Conservation (phyloP, 2,797 vertebrate genomes). For the Mormyrus hasselquistii region DNA sequence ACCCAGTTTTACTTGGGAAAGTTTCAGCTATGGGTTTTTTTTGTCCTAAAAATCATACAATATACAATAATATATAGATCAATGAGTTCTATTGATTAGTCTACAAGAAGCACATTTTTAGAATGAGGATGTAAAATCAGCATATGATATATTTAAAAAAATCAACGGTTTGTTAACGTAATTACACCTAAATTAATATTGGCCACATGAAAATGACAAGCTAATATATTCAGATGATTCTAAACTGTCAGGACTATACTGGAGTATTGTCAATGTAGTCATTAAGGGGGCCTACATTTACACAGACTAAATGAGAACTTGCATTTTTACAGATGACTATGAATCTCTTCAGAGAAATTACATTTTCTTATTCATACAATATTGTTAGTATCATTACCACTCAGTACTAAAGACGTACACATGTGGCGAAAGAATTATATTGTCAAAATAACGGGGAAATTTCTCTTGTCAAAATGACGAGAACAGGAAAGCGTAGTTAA, state of each 20-base stretch:
- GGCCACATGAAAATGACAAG: conserved; percentile 64
- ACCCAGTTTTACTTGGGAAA: conserved; percentile 44
- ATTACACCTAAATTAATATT: conserved; percentile 70
- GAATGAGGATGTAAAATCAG: conserved; percentile 63
- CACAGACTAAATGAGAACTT: conserved; percentile 60
- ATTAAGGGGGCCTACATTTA: conserved; percentile 59
- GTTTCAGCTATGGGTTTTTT: conserved; percentile 56
- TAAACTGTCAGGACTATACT: conserved; percentile 59
- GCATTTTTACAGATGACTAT: conserved; percentile 62
- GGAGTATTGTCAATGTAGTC: conserved; percentile 51
- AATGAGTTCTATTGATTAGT: conserved; percentile 67
- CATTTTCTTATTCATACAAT: conserved; percentile 57
- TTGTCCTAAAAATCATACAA: conserved; percentile 61
- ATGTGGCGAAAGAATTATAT: not conserved
- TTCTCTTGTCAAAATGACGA: not conserved
- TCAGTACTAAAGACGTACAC: conserved; percentile 46
- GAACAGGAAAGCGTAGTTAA: not conserved
- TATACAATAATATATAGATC: conserved; percentile 65
- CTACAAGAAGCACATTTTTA: conserved; percentile 62
- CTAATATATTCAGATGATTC: conserved; percentile 57
- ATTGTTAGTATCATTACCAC: conserved; percentile 61
- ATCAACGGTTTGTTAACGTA: conserved; percentile 60
- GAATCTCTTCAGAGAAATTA: conserved; percentile 63
- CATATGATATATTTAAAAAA: conserved; percentile 42
- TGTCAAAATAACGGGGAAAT: not conserved